These are phyloP conservation scores for Erebia ligea DNA, from an alignment of 2,888 invertebrate species.

Conservation along the genomic window DNA sequence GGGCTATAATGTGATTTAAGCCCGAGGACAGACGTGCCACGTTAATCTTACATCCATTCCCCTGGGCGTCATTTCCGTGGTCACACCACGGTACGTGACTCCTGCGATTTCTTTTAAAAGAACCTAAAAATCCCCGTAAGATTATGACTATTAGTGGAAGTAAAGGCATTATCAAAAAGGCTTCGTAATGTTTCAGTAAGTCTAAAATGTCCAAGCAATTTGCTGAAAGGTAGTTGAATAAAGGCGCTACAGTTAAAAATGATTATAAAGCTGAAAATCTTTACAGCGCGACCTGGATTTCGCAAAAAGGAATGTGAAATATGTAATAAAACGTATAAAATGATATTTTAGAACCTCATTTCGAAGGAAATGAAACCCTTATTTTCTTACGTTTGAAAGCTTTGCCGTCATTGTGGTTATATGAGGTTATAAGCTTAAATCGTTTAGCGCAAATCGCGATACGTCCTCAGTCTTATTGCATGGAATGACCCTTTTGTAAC, in stretches of 20 bases:
- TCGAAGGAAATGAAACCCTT: neutral
- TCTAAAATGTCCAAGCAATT: neutral
- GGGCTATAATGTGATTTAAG: slow-evolving; percentile 76
- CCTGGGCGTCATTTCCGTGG: slow-evolving; percentile 64
- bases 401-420: neutral
- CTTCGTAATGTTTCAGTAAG: neutral
- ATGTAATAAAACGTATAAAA: slow-evolving; percentile 1
- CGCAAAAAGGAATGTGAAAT: neutral
- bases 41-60: slow-evolving; percentile 73
- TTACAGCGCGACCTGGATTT: neutral
- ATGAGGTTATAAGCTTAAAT: slow-evolving; percentile 4
- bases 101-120: slow-evolving; percentile 48
- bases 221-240: neutral
- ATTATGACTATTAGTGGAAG: slow-evolving; percentile 1
- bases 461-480: neutral
- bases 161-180: neutral
- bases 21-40: slow-evolving; percentile 69
- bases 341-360: neutral
- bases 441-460: neutral
- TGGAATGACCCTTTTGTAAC: neutral
- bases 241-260: neutral
- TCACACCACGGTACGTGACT: slow-evolving; percentile 67
- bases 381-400: neutral
- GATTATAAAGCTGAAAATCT: neutral
- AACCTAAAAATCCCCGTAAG: slow-evolving; percentile 29